Evolutionary conservation across 1,140 invertebrate genomes (phyloP).

Genomic region (Drosophila elegans): DNA sequence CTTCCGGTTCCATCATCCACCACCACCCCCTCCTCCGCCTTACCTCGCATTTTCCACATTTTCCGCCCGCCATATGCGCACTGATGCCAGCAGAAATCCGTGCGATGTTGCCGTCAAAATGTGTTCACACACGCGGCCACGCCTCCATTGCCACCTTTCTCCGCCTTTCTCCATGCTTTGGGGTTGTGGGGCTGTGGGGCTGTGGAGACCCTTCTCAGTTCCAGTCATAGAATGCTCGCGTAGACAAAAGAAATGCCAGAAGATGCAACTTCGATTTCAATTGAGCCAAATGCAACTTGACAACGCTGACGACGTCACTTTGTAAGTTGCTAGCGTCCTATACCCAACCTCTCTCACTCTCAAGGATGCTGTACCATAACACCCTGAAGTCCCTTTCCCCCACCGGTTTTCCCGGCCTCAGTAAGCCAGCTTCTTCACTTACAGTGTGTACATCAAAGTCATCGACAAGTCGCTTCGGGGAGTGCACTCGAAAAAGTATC

Average conservation of each 20-base stretch:
- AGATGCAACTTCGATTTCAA: slow-evolving; percentile 77
- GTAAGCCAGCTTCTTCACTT: slow-evolving; percentile 21
- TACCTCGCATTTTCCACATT: background rate
- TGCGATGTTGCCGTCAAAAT: slow-evolving; percentile 67
- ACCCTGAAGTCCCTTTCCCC: background rate
- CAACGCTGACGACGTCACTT: slow-evolving; percentile 48
- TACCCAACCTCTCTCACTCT: no score
- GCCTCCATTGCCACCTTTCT: slow-evolving; percentile 14
- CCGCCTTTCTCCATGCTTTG: background rate
- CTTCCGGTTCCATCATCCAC: background rate
- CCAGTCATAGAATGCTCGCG: slow-evolving; percentile 24
- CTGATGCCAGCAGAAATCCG: slow-evolving; percentile 68
- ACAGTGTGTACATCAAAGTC: slow-evolving; percentile 47
- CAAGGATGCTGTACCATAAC: no score
- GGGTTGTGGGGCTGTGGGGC: background rate
- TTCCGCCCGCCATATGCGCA: slow-evolving; percentile 41
- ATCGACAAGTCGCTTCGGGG: slow-evolving; percentile 28
- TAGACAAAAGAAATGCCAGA: slow-evolving; percentile 35
- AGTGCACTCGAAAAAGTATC: slow-evolving; percentile 11
- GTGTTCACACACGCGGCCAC: slow-evolving; percentile 45
- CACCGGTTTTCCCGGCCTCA: background rate
- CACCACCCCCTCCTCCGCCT: background rate
- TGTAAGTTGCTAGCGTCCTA: slow-evolving; percentile 14
- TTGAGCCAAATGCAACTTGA: slow-evolving; percentile 72
- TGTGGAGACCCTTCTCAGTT: background rate